Conservation (phyloP, 2,113 vertebrate genomes). For the Prochilodus magdalenae region DNA sequence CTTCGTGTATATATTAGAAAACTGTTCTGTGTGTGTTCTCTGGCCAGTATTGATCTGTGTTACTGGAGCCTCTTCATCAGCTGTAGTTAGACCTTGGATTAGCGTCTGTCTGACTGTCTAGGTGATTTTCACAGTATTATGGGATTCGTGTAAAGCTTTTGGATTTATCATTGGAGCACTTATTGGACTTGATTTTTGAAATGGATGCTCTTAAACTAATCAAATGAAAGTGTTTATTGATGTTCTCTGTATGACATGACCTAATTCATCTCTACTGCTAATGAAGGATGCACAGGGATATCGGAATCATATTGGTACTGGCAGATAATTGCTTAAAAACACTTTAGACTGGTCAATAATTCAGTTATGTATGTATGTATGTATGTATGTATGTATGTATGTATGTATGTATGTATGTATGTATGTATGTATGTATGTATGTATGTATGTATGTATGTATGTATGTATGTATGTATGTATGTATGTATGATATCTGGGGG, state of each 20-base stretch:
- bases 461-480: no score
- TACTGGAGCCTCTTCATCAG: slow-evolving; percentile 57
- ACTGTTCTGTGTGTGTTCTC: slow-evolving; percentile 2
- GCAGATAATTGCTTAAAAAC: no score
- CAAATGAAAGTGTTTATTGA: slow-evolving; percentile 39
- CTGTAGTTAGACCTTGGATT: slow-evolving; percentile 7
- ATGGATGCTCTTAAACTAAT: slow-evolving; percentile 47
- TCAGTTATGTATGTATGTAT: no score
- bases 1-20: not conserved
- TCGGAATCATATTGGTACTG: no score
- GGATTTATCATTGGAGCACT: not conserved
- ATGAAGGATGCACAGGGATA: not conserved
- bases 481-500: no score
- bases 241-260: not conserved
- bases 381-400: no score
- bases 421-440: no score
- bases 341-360: no score
- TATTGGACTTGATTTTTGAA: slow-evolving; percentile 11
- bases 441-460: no score
- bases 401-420: no score
- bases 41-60: slow-evolving; percentile 60
- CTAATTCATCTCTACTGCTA: not conserved
- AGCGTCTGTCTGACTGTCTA: not conserved
- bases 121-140: not conserved
- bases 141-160: not conserved